Evolutionary conservation across 2,797 vertebrate species (phyloP).

Genomic region (Lutjanus argentimaculatus): DNA sequence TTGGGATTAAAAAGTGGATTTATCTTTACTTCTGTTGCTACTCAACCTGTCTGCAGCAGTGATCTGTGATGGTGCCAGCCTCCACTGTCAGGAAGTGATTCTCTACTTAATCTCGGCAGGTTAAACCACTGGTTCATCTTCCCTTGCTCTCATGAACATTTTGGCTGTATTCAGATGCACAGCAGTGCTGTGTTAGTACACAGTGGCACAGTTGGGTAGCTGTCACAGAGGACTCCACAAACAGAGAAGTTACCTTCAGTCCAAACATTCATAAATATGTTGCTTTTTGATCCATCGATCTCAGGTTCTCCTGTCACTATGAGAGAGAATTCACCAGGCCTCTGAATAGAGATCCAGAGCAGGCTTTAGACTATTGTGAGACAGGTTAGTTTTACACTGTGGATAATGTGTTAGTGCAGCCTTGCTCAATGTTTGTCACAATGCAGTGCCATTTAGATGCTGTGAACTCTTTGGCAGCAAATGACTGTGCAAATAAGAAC

Average conservation of each 20-base stretch:
- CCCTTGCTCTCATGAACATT: not conserved
- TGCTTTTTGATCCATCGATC: not conserved
- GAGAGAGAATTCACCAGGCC: not conserved
- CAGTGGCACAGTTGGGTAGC: not conserved
- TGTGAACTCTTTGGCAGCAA: not conserved
- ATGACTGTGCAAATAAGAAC: not conserved
- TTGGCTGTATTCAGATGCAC: not conserved
- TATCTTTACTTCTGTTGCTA: too few species aligned
- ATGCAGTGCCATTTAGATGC: not conserved
- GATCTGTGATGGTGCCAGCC: too few species aligned
- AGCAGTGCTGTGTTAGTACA: not conserved
- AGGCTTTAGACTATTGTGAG: not conserved
- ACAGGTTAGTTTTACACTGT: not conserved
- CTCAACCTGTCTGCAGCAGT: too few species aligned
- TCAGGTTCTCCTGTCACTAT: not conserved
- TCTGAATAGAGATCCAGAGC: not conserved
- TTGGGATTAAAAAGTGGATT: too few species aligned
- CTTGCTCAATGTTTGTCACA: not conserved
- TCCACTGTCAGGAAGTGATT: not conserved
- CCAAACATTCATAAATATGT: not conserved
- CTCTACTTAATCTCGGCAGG: not conserved
- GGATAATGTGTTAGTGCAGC: not conserved
- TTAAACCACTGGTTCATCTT: not conserved
- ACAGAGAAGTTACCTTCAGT: not conserved
- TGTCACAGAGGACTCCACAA: not conserved